Percentiles rank a stretch among this genome's conserved stretches.
These are phyloP conservation scores for Channa argus DNA, from an alignment of 2,113 vertebrate species.

Conservation along the genomic window DNA sequence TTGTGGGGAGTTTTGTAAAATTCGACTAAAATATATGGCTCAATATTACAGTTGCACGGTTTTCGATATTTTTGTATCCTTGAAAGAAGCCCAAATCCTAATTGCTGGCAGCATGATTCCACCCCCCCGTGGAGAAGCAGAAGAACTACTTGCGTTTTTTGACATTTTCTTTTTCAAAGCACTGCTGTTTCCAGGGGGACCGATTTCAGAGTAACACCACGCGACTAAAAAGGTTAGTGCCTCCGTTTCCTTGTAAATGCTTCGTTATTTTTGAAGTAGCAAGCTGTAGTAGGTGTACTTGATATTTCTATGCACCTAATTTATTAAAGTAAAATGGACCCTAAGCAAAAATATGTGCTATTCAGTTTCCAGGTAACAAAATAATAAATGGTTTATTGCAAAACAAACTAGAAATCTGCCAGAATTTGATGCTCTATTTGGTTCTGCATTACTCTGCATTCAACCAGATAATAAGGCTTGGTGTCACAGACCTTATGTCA, in stretches of 20 bases:
- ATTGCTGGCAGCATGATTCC: not conserved
- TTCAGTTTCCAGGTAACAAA: too few relatives aligned
- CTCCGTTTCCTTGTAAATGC: not conserved
- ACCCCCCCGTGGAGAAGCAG: constrained; percentile 34
- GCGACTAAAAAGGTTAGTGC: constrained; percentile 55
- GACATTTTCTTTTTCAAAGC: not conserved
- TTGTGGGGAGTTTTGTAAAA: not conserved
- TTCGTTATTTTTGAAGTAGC: not conserved
- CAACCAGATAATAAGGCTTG: too few relatives aligned
- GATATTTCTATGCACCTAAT: too few relatives aligned
- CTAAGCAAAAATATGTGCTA: too few relatives aligned
- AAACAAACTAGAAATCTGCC: too few relatives aligned
- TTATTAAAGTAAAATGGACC: too few relatives aligned
- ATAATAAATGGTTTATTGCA: too few relatives aligned
- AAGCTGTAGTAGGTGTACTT: too few relatives aligned
- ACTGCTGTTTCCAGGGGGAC: constrained; percentile 61
- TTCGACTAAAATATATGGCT: accelerated
- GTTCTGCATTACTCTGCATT: too few relatives aligned
- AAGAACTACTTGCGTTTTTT: not conserved
- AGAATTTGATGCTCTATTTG: too few relatives aligned
- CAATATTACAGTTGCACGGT: too few relatives aligned
- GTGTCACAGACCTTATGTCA: too few relatives aligned
- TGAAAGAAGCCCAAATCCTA: not conserved
- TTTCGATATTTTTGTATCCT: not conserved
- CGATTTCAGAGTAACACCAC: constrained; percentile 64